Percentiles rank a stretch among this genome's conserved stretches.
phyloP scores from a whole-genome alignment of 2,888 invertebrate species.

The Eupeodes latifasciatus region DNA sequence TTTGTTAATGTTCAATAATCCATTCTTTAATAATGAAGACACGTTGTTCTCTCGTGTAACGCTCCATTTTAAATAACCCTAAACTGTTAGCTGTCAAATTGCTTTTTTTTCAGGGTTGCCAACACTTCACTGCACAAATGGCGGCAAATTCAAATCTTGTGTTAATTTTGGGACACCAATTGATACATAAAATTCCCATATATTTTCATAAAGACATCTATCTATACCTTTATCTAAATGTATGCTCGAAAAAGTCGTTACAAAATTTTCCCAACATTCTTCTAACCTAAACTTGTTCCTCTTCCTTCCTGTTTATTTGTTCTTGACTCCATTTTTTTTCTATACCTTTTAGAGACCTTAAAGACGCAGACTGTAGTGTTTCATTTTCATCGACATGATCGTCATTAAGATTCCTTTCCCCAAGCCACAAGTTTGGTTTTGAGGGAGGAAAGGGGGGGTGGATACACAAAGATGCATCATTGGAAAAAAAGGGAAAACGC shows the following conservation, averaged over 20 bases:
- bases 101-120: too few relatives aligned
- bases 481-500: constrained; percentile 59
- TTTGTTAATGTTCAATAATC: too few relatives aligned
- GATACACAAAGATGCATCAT: neutral
- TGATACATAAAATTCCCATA: too few relatives aligned
- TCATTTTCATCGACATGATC: constrained; percentile 61
- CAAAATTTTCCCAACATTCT: constrained; percentile 26
- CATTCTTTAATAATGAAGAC: too few relatives aligned
- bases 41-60: too few relatives aligned
- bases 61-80: too few relatives aligned
- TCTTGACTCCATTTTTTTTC: neutral
- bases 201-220: too few relatives aligned
- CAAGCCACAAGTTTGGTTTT: neutral
- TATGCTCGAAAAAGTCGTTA: constrained; percentile 11
- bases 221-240: too few relatives aligned
- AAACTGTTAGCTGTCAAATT: too few relatives aligned
- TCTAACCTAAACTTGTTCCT: neutral
- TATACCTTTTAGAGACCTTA: constrained; percentile 10
- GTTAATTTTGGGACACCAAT: too few relatives aligned
- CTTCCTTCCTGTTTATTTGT: constrained; percentile 22
- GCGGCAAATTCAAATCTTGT: too few relatives aligned
- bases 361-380: constrained; percentile 39
- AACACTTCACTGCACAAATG: too few relatives aligned
- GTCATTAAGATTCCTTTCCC: constrained; percentile 57
- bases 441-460: constrained; percentile 2